phyloP scores from a whole-genome alignment of 2,888 invertebrate genomes.

The Atrina japonica region DNA sequence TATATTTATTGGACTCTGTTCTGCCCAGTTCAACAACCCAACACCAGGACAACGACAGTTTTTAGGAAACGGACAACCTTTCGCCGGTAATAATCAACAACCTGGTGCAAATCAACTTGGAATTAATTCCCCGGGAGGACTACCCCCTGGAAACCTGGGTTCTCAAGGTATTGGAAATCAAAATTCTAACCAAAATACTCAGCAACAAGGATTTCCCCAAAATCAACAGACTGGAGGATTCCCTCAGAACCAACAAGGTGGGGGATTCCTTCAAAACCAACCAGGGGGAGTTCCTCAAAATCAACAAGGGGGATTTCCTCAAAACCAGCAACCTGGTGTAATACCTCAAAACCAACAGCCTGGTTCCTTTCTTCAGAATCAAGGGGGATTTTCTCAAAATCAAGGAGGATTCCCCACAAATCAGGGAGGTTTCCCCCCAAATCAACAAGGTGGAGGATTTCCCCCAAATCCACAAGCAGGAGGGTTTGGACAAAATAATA shows the following conservation, averaged over 20 bases:
- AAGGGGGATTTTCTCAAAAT: constrained; percentile 13
- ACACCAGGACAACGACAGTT: constrained; percentile 3
- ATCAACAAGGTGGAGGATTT: constrained; percentile 11
- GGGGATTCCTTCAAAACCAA: constrained; percentile 11
- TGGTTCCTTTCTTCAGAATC: constrained; percentile 4
- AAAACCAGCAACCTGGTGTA: constrained; percentile 4
- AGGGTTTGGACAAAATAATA: constrained; percentile 11
- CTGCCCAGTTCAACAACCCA: constrained; percentile 16
- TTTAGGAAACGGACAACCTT: constrained; percentile 18
- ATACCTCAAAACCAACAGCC: background rate
- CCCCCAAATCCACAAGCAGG: constrained; percentile 17
- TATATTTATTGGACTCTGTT: constrained; percentile 16
- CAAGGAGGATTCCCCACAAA: constrained; percentile 22
- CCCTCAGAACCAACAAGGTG: constrained; percentile 14
- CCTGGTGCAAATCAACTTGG: background rate
- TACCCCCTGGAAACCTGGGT: no score
- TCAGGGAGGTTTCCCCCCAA: constrained; percentile 14
- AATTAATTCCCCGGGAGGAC: no score
- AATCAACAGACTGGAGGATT: constrained; percentile 25
- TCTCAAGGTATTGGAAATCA: background rate
- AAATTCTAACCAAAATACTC: constrained; percentile 3
- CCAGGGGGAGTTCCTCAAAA: background rate
- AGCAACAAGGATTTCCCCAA: background rate
- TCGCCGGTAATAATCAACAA: constrained; percentile 22
- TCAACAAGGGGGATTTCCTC: constrained; percentile 12